Conservation (phyloP, 53 echinoderm and acorn worm species). For the Paracentrotus lividus region DNA sequence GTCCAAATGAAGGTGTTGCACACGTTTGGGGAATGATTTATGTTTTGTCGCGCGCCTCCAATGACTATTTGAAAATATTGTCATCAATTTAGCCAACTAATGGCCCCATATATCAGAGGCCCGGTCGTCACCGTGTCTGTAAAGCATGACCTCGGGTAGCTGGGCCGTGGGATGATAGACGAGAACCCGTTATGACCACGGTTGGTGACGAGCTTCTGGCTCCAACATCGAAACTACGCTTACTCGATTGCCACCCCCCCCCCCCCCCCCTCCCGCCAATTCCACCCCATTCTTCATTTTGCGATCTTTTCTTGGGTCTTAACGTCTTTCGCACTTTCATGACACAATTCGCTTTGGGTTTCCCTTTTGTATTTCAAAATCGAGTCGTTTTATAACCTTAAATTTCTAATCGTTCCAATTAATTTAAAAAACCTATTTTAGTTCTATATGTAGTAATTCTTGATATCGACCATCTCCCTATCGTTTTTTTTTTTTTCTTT, state of each 20-base stretch:
- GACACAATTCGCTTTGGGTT: not conserved
- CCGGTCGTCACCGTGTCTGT: conserved; percentile 53
- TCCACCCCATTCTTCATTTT: not conserved
- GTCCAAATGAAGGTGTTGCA: conserved; percentile 32
- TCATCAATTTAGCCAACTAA: conserved; percentile 60
- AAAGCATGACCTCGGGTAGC: conserved; percentile 43
- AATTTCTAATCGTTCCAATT: no score
- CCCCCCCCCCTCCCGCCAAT: not conserved
- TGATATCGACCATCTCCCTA: no score
- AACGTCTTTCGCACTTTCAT: not conserved
- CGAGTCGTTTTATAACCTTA: no score
- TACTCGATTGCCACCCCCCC: not conserved
- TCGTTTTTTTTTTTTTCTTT: no score
- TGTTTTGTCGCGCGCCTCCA: conserved; percentile 33
- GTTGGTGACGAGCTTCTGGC: conserved; percentile 22
- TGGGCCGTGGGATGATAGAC: conserved; percentile 56
- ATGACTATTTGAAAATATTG: conserved; percentile 66
- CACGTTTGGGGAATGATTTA: conserved; percentile 41
- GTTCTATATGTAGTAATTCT: no score
- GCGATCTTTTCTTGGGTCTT: not conserved
- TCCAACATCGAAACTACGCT: conserved; percentile 22
- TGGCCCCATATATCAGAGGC: conserved; percentile 60
- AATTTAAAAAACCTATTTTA: no score
- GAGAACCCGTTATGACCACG: conserved; percentile 37
- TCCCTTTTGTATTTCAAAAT: not conserved